Base-by-base conservation (phyloP, 2,797 vertebrate species). In the Prionace glauca region DNA sequence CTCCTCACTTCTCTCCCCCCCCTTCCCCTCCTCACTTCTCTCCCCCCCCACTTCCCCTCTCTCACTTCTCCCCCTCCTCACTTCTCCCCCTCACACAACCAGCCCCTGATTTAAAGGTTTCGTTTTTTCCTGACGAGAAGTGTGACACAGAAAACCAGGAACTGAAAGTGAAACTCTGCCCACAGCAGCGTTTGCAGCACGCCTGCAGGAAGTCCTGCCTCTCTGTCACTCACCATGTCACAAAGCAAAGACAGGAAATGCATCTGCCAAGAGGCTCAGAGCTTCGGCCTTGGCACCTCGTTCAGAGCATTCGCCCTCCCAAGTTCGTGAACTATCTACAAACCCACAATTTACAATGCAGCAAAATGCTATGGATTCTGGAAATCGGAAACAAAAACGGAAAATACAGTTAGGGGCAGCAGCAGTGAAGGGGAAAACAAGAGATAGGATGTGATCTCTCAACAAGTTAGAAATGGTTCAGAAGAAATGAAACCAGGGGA, bases 131-230 rank as follows among this genome's bases (percentile, higher is more conserved):
- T 56, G 8, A 87, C 16, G n/a, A n/a, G 20, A 36, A 93, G 22
- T 1, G 65, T 90, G 3, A 16, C 56, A 41, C n/a, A 69, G 3
- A 0, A 69, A n/a, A 41, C 18, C 8, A 94, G 67, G 69, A 56
- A 74, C 0, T 36, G 93, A 74, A 74, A 94, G 7, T 74, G 26
- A 74, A 69, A 91, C 88, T 36, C 50, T 50, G 0, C 26, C 56
- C 1, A 56, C 50, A n/a, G 88, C 9, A 3, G 4, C 60, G 87
- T 62, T 7, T 56, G 9, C 29, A 56, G 32, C 24, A 9, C 88
- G 41, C 69, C 65, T 26, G 18, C 65, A 94, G 92, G 93, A 94
- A 74, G 45, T 94, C 93, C 93, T 45, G 93, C 93, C 93, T 94
- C 90, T 14, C 3, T 92, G 90, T 92, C 90, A 69, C 62, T 41